phyloP scores from a whole-genome alignment of 2,888 invertebrate genomes.

The Odontothrips loti region DNA sequence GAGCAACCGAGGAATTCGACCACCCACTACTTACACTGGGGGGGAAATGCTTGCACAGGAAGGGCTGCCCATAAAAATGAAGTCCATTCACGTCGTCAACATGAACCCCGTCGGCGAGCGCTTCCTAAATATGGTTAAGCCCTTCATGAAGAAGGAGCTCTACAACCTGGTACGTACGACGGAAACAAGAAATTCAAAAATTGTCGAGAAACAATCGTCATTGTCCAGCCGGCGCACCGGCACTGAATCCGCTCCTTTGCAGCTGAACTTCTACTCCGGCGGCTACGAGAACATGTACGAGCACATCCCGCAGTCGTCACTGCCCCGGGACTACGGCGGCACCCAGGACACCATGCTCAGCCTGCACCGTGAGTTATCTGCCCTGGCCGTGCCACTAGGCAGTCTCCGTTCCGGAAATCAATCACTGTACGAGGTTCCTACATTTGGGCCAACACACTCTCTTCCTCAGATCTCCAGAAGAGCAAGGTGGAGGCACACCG shows the following conservation, averaged over 20 bases:
- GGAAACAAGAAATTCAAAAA: background rate
- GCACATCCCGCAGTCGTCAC: slow-evolving; percentile 35
- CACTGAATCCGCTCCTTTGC: background rate
- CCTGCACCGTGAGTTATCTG: background rate
- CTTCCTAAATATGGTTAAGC: slow-evolving; percentile 36
- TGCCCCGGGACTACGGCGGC: slow-evolving; percentile 39
- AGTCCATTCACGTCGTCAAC: slow-evolving; percentile 62
- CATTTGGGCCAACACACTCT: background rate
- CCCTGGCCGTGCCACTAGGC: too few relatives aligned
- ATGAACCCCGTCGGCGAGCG: slow-evolving; percentile 40
- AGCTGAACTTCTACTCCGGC: slow-evolving; percentile 37
- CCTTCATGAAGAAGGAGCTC: slow-evolving; percentile 37
- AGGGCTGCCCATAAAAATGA: slow-evolving; percentile 44
- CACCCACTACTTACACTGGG: background rate
- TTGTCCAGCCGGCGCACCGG: too few relatives aligned
- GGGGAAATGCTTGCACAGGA: slow-evolving; percentile 30
- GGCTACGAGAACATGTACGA: slow-evolving; percentile 36
- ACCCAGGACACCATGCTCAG: slow-evolving; percentile 16
- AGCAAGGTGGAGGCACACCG: slow-evolving; percentile 7
- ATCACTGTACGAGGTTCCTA: too few relatives aligned
- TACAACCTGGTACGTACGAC: slow-evolving; percentile 35
- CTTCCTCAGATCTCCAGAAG: background rate
- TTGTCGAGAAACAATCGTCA: too few relatives aligned
- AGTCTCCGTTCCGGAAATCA: too few relatives aligned
- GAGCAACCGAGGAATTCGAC: background rate